Evolutionary conservation across 2,797 vertebrate genomes (phyloP).

Genomic region (Cyclopterus lumpus): DNA sequence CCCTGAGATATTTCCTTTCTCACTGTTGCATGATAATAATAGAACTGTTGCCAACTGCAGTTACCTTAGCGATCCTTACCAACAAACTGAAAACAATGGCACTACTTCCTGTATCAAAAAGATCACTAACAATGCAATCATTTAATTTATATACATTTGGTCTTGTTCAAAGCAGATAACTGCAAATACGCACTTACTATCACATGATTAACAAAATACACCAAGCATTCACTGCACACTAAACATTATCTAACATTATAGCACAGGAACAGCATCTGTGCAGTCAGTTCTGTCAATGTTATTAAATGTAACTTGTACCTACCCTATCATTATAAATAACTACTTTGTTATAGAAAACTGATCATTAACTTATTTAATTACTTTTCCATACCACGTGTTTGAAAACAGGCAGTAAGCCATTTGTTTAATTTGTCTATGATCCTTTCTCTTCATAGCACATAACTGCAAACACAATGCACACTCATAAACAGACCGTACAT

Average conservation of each 20-base stretch:
- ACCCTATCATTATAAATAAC: not conserved
- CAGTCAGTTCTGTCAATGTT: not conserved
- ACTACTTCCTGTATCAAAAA: slow-evolving; percentile 27
- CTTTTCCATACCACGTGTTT: not conserved
- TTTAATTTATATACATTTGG: slow-evolving; percentile 1
- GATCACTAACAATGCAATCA: slow-evolving; percentile 15
- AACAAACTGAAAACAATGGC: slow-evolving; percentile 44
- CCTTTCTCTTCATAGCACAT: slow-evolving; percentile 14
- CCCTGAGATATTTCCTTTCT: slow-evolving; percentile 63
- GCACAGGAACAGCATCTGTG: slow-evolving; percentile 9
- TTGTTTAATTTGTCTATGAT: slow-evolving; percentile 26
- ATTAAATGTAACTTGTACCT: slow-evolving; percentile 2
- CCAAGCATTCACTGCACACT: not conserved
- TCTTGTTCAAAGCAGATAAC: slow-evolving; percentile 1
- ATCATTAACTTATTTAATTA: not conserved
- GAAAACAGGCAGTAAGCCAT: slow-evolving; percentile 3
- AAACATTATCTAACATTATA: not conserved
- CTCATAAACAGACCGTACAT: slow-evolving; percentile 13
- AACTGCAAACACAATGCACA: slow-evolving; percentile 33
- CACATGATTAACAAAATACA: not conserved
- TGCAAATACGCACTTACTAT: not conserved
- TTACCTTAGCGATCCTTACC: slow-evolving; percentile 67
- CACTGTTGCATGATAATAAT: slow-evolving; percentile 66
- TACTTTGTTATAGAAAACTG: not conserved
- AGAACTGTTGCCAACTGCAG: slow-evolving; percentile 67